A percentile compares a stretch with the other conserved stretches of the same genome.
phyloP scores from a whole-genome alignment of 2,113 vertebrate genomes.

The Gymnocephalus cernua region DNA sequence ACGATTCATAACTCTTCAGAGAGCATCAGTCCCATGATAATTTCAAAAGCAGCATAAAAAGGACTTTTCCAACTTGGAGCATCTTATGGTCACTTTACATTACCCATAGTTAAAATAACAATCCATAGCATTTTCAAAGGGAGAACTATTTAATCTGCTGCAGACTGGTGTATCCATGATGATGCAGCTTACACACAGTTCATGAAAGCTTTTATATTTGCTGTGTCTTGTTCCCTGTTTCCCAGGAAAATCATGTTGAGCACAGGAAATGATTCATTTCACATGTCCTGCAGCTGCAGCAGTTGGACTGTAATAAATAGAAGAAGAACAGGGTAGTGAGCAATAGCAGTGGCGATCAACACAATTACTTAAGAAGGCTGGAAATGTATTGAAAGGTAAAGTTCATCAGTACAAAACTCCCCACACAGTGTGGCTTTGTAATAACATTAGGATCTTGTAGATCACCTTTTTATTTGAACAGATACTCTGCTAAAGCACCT shows the following conservation, averaged over 20 bases:
- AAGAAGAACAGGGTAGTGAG: neutral
- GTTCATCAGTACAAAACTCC: neutral
- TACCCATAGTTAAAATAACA: constrained; percentile 31
- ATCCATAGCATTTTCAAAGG: constrained; percentile 34
- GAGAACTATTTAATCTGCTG: constrained; percentile 11
- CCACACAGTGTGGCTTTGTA: neutral
- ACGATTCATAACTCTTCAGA: constrained; percentile 40
- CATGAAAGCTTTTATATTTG: constrained; percentile 28
- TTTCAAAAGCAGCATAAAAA: constrained; percentile 7
- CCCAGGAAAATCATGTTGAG: constrained; percentile 24
- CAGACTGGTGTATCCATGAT: constrained; percentile 26
- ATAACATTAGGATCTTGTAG: neutral
- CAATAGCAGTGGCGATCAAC: neutral
- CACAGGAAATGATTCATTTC: constrained; percentile 26
- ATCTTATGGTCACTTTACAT: constrained; percentile 12
- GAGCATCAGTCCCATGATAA: constrained; percentile 31
- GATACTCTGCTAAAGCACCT: constrained; percentile 22
- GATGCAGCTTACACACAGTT: constrained; percentile 18
- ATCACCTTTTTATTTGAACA: constrained; percentile 17
- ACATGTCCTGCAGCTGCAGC: constrained; percentile 31
- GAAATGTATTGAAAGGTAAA: neutral
- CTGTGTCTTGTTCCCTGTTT: constrained; percentile 17
- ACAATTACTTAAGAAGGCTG: neutral
- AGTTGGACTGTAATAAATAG: constrained; percentile 11
- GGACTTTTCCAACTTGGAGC: constrained; percentile 5